Percentiles rank a stretch among this genome's conserved stretches.
These are phyloP conservation scores for Linnaemya tessellans DNA, from an alignment of 2,888 invertebrate genomes.

Conservation along the genomic window DNA sequence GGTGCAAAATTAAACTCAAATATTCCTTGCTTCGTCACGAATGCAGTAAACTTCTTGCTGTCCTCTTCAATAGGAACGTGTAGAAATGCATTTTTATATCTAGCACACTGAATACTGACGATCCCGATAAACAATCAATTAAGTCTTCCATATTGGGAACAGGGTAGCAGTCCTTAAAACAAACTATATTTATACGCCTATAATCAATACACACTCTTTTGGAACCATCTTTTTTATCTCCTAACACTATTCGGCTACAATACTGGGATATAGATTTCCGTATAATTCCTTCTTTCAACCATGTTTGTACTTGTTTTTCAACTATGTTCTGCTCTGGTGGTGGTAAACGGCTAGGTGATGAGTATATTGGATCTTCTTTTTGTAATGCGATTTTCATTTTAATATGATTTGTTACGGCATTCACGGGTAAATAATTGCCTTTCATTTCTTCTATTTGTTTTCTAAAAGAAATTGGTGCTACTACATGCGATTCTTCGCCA, in stretches of 20 bases:
- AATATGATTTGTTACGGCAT: too few relatives aligned
- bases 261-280: slow-evolving; percentile 61
- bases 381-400: slow-evolving; percentile 65
- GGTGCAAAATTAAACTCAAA: too few relatives aligned
- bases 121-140: slow-evolving; percentile 35
- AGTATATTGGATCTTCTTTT: slow-evolving; percentile 48
- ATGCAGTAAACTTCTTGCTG: too few relatives aligned
- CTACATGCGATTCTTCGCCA: slow-evolving; percentile 5
- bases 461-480: slow-evolving; percentile 41
- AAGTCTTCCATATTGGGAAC: slow-evolving; percentile 56
- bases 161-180: not conserved
- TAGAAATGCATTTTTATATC: slow-evolving; percentile 68
- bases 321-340: slow-evolving; percentile 57
- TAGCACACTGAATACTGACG: slow-evolving; percentile 44
- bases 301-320: slow-evolving; percentile 54
- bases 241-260: not conserved
- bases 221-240: not conserved
- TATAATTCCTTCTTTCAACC: slow-evolving; percentile 53
- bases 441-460: slow-evolving; percentile 42
- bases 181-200: slow-evolving; percentile 50
- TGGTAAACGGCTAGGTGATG: slow-evolving; percentile 58
- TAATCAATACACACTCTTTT: slow-evolving; percentile 43
- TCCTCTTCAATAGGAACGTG: slow-evolving; percentile 62
- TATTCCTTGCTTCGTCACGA: too few relatives aligned
- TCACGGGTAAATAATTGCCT: slow-evolving; percentile 41